Percentiles rank a stretch among this genome's conserved stretches.
These are phyloP conservation scores for Neoarius graeffei DNA, from an alignment of 2,113 vertebrate genomes.

Conservation along the genomic window DNA sequence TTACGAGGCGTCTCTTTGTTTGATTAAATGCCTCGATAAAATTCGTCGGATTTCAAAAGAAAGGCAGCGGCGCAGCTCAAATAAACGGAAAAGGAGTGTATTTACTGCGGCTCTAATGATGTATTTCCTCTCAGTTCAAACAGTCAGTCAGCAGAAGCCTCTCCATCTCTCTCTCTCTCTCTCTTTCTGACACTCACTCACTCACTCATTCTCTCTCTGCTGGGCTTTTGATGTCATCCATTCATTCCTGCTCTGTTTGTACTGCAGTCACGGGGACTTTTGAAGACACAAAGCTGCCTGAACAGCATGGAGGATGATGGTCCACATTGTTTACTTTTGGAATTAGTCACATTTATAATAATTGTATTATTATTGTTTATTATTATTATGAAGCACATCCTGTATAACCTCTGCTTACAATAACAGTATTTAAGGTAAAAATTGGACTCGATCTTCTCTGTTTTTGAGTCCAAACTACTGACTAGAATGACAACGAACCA, in stretches of 20 bases:
- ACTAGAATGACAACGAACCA: background rate
- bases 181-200: conserved; percentile 34
- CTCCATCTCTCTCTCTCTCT: conserved; percentile 32
- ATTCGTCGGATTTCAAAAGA: conserved; percentile 33
- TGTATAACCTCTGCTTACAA: background rate
- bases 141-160: conserved; percentile 44
- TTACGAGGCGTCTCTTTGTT: conserved; percentile 27
- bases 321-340: background rate
- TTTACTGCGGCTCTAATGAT: conserved; percentile 42
- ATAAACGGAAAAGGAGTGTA: conserved; percentile 27
- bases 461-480: background rate
- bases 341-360: background rate
- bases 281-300: conserved; percentile 2
- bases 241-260: conserved; percentile 40
- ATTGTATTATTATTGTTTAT: background rate
- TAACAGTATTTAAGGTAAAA: background rate
- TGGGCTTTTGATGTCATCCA: conserved; percentile 42
- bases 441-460: background rate
- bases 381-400: background rate
- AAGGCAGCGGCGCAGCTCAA: conserved; percentile 29
- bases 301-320: background rate
- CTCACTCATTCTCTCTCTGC: conserved; percentile 19
- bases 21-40: conserved; percentile 42
- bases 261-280: background rate
- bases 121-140: conserved; percentile 51